These are phyloP conservation scores for Anoncus sp. DNA, from an alignment of 2,888 invertebrate genomes.

Conservation along the genomic window DNA sequence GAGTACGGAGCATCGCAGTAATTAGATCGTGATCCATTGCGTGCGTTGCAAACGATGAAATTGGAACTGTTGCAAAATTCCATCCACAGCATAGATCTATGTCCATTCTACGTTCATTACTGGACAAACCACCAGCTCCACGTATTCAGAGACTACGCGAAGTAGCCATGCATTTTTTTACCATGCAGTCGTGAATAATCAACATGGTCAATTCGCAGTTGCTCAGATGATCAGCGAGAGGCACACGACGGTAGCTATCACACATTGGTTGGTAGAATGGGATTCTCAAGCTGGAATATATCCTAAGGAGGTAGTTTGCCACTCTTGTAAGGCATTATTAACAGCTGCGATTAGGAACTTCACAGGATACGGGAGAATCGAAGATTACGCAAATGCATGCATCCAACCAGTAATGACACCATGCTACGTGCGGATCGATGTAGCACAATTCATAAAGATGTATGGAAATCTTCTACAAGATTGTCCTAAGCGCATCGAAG, in stretches of 20 bases:
- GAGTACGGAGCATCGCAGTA: slow-evolving; percentile 21
- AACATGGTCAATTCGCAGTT: slow-evolving; percentile 62
- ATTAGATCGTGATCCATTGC: slow-evolving; percentile 47
- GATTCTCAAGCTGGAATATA: slow-evolving; percentile 56
- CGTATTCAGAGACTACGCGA: slow-evolving; percentile 54
- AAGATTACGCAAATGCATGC: slow-evolving; percentile 62
- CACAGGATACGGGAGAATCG: slow-evolving; percentile 55
- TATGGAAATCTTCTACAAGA: slow-evolving; percentile 21
- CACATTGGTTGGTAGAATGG: slow-evolving; percentile 66
- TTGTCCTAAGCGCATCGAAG: neutral
- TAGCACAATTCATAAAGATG: slow-evolving; percentile 61
- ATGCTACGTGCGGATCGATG: slow-evolving; percentile 62
- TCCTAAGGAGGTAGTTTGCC: slow-evolving; percentile 62
- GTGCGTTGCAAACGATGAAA: slow-evolving; percentile 15
- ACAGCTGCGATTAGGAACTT: slow-evolving; percentile 62
- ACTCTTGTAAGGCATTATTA: slow-evolving; percentile 63
- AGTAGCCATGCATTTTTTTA: slow-evolving; percentile 61
- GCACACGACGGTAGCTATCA: slow-evolving; percentile 59
- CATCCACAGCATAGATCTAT: slow-evolving; percentile 50
- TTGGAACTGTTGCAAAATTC: slow-evolving; percentile 36
- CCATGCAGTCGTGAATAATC: slow-evolving; percentile 46
- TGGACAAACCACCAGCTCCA: slow-evolving; percentile 60
- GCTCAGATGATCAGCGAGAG: slow-evolving; percentile 64
- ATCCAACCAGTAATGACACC: slow-evolving; percentile 24
- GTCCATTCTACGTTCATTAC: slow-evolving; percentile 62